A percentile compares a stretch with the other conserved stretches of the same genome.
Evolutionary conservation across 2,113 vertebrate genomes (phyloP).

Genomic region (Malurus melanocephalus): DNA sequence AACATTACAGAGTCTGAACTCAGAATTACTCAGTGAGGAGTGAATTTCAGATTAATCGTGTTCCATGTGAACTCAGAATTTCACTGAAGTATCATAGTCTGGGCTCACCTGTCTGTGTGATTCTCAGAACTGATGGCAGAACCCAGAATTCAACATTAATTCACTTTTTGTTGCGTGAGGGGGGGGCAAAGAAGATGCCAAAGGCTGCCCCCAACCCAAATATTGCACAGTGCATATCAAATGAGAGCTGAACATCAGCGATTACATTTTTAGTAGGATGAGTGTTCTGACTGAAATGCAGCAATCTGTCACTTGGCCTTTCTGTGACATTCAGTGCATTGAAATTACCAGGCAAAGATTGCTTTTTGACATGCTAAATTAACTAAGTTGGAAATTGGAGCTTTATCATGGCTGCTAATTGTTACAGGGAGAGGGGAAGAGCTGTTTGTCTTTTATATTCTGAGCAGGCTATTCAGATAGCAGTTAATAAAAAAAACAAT

Average conservation of each 20-base stretch:
- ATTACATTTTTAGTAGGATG: slow-evolving; percentile 61
- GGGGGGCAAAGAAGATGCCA: not conserved
- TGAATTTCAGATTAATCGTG: not conserved
- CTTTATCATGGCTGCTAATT: slow-evolving; percentile 73
- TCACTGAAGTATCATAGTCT: fast-evolving
- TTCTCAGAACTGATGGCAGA: not conserved
- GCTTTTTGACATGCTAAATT: slow-evolving; percentile 74
- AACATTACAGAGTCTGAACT: fast-evolving
- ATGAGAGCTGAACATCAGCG: slow-evolving; percentile 56
- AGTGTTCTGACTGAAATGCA: slow-evolving; percentile 74
- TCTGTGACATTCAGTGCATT: slow-evolving; percentile 78
- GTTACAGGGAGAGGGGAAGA: not conserved
- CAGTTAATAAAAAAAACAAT: slow-evolving; percentile 24
- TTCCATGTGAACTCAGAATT: not conserved
- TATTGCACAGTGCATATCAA: slow-evolving; percentile 37
- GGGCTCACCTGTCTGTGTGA: not conserved
- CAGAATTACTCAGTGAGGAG: not conserved
- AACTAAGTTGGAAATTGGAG: slow-evolving; percentile 69
- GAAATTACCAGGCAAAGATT: slow-evolving; percentile 75
- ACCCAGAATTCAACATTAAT: not conserved
- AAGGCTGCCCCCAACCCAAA: slow-evolving; percentile 53
- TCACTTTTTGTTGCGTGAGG: not conserved
- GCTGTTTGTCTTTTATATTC: slow-evolving; percentile 14
- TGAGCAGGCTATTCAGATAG: not conserved
- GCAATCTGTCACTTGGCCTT: slow-evolving; percentile 82